Conservation (phyloP, 2,797 vertebrate genomes). For the Platalea minor region DNA sequence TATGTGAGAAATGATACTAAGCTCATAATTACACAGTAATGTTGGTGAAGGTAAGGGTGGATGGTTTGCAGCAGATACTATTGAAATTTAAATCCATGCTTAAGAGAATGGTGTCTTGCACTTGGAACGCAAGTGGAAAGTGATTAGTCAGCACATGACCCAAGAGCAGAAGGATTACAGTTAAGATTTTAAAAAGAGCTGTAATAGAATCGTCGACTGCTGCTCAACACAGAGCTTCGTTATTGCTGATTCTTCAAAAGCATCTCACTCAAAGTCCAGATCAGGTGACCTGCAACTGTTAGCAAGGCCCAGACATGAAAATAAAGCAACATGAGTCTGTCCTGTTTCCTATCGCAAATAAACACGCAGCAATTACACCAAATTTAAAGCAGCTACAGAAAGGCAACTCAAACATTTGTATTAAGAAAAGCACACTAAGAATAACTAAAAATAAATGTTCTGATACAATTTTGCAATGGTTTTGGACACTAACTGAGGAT, state of each 20-base stretch:
- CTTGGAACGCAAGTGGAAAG: background rate
- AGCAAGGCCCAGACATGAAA: background rate
- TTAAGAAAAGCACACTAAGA: background rate
- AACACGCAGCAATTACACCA: background rate
- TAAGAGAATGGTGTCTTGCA: background rate
- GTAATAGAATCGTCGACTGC: background rate
- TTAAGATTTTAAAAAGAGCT: background rate
- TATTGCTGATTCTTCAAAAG: background rate
- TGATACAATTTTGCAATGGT: background rate
- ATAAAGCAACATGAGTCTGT: background rate
- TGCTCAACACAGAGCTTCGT: background rate
- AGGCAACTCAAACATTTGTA: background rate
- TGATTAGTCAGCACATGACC: constrained; percentile 18
- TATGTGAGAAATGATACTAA: constrained; percentile 7
- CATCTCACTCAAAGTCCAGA: background rate
- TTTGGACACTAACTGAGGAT: background rate
- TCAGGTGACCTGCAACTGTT: background rate
- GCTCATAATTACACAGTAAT: background rate
- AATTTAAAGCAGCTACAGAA: background rate
- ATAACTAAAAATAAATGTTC: background rate
- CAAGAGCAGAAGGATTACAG: constrained; percentile 11
- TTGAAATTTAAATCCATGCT: background rate
- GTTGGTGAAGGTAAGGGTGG: constrained; percentile 5
- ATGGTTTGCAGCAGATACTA: constrained; percentile 18
- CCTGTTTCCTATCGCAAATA: background rate